Evolutionary conservation across 2,797 vertebrate genomes (phyloP), one percentile per base, ranked within the genome.

Genomic region (Neopelma chrysocephalum): DNA sequence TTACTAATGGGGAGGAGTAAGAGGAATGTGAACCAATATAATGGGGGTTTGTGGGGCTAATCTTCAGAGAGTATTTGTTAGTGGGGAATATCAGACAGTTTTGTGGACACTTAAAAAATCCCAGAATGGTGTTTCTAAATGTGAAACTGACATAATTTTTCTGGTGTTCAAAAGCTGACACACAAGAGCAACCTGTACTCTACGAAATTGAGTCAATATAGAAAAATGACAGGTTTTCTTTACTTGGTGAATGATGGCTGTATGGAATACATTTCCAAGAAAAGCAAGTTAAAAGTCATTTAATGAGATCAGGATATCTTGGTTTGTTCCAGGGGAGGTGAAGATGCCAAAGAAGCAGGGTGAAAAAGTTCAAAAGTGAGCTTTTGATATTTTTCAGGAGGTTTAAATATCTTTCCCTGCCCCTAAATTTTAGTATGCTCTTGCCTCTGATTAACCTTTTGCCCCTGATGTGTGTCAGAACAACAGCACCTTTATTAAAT

Each of bases 361-460:
- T 87, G n/a, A 88, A 91, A 64, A 86, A 81, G 79, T 91, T 91
- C 42, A 88, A 43, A 94, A 77, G 45, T 83, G 65, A 93, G 50
- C 34, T 91, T 96, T 75, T 81, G 45, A 51, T 93, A 61, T 68
- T 71, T 90, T 94, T 96, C 57, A 50, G 82, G 66, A 83, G 27
- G 57, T 72, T 91, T 75, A 83, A 57, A 57, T 86, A 91, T 88
- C 18, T 83, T 78, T 86, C 88, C 71, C 61, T 88, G 34, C 38
- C 32, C 38, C 69, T 76, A 83, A 94, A 86, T 86, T 94, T 95
- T 94, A 60, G 48, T 85, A 34, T 75, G 57, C 29, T 89, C 42
- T 95, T 94, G 90, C 84, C 45, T 93, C 72, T 94, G 60, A 82
- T 94, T 94, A 94, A 91, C 65, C 56, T 85, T 94, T 90, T 3